Percentiles rank a stretch among this genome's conserved stretches.
Conservation (phyloP, 2,888 invertebrate genomes). For the Abscondita cerata region DNA sequence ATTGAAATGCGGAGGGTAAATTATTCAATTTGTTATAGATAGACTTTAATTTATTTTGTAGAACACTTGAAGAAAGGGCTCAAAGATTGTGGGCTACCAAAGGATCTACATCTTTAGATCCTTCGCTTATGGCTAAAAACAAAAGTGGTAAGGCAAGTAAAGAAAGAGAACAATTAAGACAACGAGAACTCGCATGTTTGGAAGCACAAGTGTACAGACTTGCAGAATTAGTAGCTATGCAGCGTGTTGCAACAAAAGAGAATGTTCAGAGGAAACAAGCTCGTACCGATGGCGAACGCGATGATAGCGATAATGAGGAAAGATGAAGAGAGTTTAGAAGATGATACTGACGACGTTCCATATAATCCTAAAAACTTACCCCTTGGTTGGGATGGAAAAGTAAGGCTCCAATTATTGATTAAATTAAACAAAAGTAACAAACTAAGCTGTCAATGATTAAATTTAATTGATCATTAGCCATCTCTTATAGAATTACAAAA, state of each 20-base stretch:
- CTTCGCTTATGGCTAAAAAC: slow-evolving; percentile 89
- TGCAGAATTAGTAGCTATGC: slow-evolving; percentile 82
- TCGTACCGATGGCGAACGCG: slow-evolving; percentile 89
- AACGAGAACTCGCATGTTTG: slow-evolving; percentile 85
- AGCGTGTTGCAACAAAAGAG: slow-evolving; percentile 91
- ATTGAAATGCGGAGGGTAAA: slow-evolving; percentile 93
- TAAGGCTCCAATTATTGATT: slow-evolving; percentile 46
- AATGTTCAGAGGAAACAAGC: slow-evolving; percentile 99
- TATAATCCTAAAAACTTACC: slow-evolving; percentile 99
- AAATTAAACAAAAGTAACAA: not conserved
- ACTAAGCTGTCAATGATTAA: not conserved
- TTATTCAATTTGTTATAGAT: no score
- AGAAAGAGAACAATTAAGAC: slow-evolving; percentile 70
- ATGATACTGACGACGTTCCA: slow-evolving; percentile 92
- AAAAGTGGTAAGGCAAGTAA: slow-evolving; percentile 74
- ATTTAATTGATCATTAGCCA: not conserved
- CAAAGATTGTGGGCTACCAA: slow-evolving; percentile 96
- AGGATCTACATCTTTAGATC: slow-evolving; percentile 91
- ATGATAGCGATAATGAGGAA: slow-evolving; percentile 90
- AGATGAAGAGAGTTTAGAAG: slow-evolving; percentile 83
- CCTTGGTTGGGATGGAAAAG: slow-evolving; percentile 98
- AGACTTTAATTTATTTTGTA: no score
- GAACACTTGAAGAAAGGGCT: slow-evolving; percentile 95
- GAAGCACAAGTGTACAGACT: slow-evolving; percentile 92
- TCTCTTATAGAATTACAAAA: no score